A percentile compares a stretch with the other conserved stretches of the same genome.
These are phyloP conservation scores for Atrina japonica DNA, from an alignment of 2,888 invertebrate species.

Conservation along the genomic window DNA sequence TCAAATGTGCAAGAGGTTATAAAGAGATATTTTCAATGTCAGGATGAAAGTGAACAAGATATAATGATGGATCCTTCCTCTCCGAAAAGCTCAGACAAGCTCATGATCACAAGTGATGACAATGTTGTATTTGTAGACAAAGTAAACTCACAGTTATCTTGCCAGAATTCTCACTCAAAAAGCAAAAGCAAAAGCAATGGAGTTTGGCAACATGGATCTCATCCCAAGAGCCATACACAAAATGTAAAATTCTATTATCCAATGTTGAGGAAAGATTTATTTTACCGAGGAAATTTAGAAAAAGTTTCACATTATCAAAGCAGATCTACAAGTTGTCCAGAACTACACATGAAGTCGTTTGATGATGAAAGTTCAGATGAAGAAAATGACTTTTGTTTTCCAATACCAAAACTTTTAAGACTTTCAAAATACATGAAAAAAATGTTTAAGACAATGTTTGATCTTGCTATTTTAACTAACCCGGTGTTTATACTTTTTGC, in stretches of 20 bases:
- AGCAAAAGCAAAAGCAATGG: constrained; percentile 6
- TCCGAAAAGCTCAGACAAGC: neutral
- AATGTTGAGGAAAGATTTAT: constrained; percentile 77
- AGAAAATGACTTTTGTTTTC: constrained; percentile 41
- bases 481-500: constrained; percentile 83
- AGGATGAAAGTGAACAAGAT: neutral
- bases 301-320: constrained; percentile 41
- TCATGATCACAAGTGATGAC: constrained; percentile 37
- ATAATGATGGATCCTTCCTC: neutral
- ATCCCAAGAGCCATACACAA: constrained; percentile 41
- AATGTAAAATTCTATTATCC: constrained; percentile 56
- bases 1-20: constrained; percentile 41
- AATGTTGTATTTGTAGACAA: constrained; percentile 32
- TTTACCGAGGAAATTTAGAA: constrained; percentile 77
- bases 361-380: constrained; percentile 61
- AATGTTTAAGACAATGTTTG: constrained; percentile 71
- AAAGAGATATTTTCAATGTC: constrained; percentile 47
- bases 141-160: constrained; percentile 3
- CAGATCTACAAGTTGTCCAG: constrained; percentile 93
- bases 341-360: constrained; percentile 83
- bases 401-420: constrained; percentile 29
- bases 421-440: constrained; percentile 67
- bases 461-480: constrained; percentile 70
- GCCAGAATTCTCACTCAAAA: neutral
- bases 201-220: constrained; percentile 35